Evolutionary conservation across 2,888 invertebrate species (phyloP), one percentile per base, ranked within the genome.

Genomic region (Tryphoninae sp.): DNA sequence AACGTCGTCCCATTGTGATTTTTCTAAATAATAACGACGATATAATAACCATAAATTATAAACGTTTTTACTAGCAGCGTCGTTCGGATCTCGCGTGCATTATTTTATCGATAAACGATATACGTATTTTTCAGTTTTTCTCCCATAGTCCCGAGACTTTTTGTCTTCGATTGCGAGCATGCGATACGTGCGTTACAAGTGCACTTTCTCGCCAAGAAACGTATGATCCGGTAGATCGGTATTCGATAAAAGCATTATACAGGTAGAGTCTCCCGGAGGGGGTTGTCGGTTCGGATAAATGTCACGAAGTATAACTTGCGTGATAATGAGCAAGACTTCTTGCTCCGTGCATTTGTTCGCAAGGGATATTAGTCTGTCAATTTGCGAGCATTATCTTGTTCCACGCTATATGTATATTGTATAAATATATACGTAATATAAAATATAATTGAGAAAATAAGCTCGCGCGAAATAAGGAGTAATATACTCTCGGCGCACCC

Each of bases 331-430:
- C 78, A 78, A 72, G 69, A 68, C 45, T 78, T 26, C 13, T 13
- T 11, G 67, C 53, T 19, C 51, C 22, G 74, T 55, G 33, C 69
- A 55, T 64, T 55, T 22, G 69, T 45, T 49, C 76, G 9, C 58
- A 23, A 67, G 23, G 59, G 76, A 77, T 76, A 84, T 84, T 83
- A 82, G 80, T 78, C 83, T 80, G 83, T 84, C 84, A 84, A 83
- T 82, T 73, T 69, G 13, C 40, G 53, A 67, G 81, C 59, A 77
- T 83, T 82, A 82, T 80, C 81, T 78, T 59, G 42, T 72, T 59
- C 19, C 67, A 40, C 9, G 42, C 3, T 53, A 4, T 40, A 59
- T 16, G 3, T 23, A 49, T 59, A 53, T 26, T 40, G 51, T 16
- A 7, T 23, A 33, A 6, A 33, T 33, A 33, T 33, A 33, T 33